Conservation (phyloP, 30 jellyfish, hydroid and myxozoan species). For the Rhopilema esculentum region DNA sequence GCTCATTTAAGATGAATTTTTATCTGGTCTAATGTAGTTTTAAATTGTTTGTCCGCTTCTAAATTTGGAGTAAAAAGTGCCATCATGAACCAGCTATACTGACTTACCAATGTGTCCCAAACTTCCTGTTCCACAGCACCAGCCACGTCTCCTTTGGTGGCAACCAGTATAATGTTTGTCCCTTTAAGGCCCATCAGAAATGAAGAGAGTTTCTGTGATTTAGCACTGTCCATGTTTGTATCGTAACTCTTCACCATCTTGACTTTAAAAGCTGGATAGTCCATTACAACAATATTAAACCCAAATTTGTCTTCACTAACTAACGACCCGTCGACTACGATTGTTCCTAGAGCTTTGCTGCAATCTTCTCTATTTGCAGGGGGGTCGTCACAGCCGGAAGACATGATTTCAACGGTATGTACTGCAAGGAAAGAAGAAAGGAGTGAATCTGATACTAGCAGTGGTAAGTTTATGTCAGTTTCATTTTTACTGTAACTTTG, state of each 20-base stretch:
- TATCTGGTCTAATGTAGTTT: too few species aligned
- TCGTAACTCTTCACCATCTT: slow-evolving; percentile 62
- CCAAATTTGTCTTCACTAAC: slow-evolving; percentile 87
- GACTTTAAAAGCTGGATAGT: slow-evolving; percentile 81
- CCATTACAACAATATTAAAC: slow-evolving; percentile 86
- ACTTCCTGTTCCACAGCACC: slow-evolving; percentile 82
- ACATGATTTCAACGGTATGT: slow-evolving; percentile 65
- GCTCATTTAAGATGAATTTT: too few species aligned
- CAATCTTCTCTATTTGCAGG: slow-evolving; percentile 85
- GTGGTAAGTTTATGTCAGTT: too few species aligned
- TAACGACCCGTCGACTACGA: slow-evolving; percentile 85
- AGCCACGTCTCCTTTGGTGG: slow-evolving; percentile 89
- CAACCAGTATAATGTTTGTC: slow-evolving; percentile 69
- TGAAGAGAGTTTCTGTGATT: slow-evolving; percentile 76
- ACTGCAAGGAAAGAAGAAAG: slow-evolving; percentile 19
- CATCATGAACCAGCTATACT: too few species aligned
- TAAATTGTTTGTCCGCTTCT: too few species aligned
- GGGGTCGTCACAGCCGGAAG: slow-evolving; percentile 89
- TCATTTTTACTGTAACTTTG: too few species aligned
- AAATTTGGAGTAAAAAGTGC: too few species aligned
- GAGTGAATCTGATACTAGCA: background rate
- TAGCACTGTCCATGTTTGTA: slow-evolving; percentile 75
- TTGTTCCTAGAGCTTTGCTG: slow-evolving; percentile 77
- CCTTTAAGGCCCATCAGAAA: slow-evolving; percentile 74
- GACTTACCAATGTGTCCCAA: slow-evolving; percentile 90